Conservation (phyloP, 2,797 vertebrate genomes). For the Danio albolineatus region DNA sequence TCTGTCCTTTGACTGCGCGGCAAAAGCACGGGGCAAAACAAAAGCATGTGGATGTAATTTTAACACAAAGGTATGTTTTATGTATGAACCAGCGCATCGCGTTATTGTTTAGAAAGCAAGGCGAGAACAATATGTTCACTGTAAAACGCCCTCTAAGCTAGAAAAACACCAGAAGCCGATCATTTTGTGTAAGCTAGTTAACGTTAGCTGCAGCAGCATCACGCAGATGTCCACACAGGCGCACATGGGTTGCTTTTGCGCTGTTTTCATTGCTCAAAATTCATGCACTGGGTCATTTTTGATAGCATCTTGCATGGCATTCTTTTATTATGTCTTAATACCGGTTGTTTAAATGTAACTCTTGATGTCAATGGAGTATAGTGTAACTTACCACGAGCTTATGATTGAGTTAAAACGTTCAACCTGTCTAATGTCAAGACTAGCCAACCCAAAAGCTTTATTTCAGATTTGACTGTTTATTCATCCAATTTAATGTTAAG, state of each 20-base stretch:
- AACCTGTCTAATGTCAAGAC: background rate
- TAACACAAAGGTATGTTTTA: constrained; percentile 56
- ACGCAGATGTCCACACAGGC: background rate
- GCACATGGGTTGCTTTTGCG: constrained; percentile 9
- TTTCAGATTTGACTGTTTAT: background rate
- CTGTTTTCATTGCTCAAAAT: constrained; percentile 37
- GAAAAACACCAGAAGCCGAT: background rate
- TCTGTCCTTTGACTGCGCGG: constrained; percentile 73
- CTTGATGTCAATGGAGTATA: background rate
- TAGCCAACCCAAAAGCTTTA: background rate
- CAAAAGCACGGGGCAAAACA: constrained; percentile 77
- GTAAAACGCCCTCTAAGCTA: background rate
- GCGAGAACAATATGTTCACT: background rate
- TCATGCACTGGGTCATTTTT: background rate
- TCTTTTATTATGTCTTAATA: background rate
- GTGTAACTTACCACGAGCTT: background rate
- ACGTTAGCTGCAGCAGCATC: constrained; percentile 18
- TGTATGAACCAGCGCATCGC: background rate
- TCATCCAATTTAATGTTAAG: background rate
- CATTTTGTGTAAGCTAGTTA: constrained; percentile 16
- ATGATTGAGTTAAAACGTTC: background rate
- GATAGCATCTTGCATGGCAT: background rate
- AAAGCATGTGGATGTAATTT: constrained; percentile 76
- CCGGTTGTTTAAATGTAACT: background rate
- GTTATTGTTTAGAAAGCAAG: constrained; percentile 3